phyloP scores from a whole-genome alignment of 2,113 vertebrate genomes.

The Globicephala melas region DNA sequence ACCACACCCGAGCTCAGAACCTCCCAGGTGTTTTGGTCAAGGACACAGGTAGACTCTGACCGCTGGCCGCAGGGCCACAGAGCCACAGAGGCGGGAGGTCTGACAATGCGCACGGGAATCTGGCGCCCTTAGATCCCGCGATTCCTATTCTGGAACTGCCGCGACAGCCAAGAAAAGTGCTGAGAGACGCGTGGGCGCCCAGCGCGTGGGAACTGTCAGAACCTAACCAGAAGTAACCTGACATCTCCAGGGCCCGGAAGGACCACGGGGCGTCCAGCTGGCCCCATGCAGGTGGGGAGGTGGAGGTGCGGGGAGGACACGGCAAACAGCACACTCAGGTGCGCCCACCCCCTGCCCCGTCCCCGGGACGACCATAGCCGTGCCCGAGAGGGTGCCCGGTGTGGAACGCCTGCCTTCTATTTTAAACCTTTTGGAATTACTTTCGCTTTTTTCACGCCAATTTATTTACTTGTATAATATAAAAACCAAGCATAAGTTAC shows the following conservation, averaged over 20 bases:
- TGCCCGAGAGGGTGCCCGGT: accelerated
- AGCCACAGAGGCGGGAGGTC: not conserved
- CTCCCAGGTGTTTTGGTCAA: not conserved
- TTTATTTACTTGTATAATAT: not conserved
- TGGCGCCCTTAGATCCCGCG: not conserved
- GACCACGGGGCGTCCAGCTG: accelerated
- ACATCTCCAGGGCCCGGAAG: not conserved
- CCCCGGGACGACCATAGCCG: accelerated
- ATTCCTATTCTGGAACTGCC: not conserved
- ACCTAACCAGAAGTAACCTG: not conserved
- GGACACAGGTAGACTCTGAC: not conserved
- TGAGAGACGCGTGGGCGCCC: not conserved
- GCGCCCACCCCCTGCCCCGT: accelerated
- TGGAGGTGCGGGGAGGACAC: not conserved
- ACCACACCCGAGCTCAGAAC: not conserved
- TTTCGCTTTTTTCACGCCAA: not conserved
- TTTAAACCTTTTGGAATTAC: accelerated
- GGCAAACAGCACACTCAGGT: not conserved
- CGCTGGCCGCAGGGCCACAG: not conserved
- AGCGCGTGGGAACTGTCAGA: not conserved
- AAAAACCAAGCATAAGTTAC: too few relatives aligned
- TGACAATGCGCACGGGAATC: accelerated
- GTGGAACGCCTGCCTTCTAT: accelerated
- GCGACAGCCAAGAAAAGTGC: not conserved
- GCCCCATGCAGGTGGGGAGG: accelerated